These are phyloP conservation scores for Chelon auratus DNA, from an alignment of 2,797 vertebrate species.

Conservation along the genomic window DNA sequence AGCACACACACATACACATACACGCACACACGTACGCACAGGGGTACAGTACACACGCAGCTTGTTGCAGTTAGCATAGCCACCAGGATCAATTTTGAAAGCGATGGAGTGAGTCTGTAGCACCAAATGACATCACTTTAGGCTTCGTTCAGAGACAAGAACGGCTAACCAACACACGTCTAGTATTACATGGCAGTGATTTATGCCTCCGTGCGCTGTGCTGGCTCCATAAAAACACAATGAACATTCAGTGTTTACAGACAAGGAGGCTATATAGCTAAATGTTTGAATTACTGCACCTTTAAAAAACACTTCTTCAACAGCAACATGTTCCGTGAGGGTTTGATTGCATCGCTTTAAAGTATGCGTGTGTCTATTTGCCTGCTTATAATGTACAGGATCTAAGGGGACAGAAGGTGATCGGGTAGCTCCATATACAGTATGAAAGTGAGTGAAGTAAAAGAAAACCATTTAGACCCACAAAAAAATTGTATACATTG, in stretches of 20 bases:
- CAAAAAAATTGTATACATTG: background rate
- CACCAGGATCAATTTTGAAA: slow-evolving; percentile 62
- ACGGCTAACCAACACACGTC: slow-evolving; percentile 38
- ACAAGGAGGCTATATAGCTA: background rate
- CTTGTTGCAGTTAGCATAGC: slow-evolving; percentile 42
- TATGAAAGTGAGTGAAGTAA: background rate
- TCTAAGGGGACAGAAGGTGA: background rate
- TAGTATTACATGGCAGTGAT: slow-evolving; percentile 40
- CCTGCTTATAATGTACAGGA: background rate
- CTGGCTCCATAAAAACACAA: slow-evolving; percentile 15
- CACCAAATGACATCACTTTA: slow-evolving; percentile 57
- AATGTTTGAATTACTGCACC: background rate
- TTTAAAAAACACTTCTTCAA: background rate
- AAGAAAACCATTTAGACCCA: background rate
- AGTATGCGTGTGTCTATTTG: background rate
- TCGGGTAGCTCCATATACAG: background rate
- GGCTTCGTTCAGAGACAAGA: slow-evolving; percentile 42
- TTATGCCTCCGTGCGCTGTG: slow-evolving; percentile 31
- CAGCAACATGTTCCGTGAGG: background rate
- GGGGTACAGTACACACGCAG: slow-evolving; percentile 11
- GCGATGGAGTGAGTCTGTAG: slow-evolving; percentile 54
- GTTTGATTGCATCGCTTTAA: slow-evolving; percentile 2
- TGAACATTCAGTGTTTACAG: background rate
- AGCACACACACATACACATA: slow-evolving; percentile 16
- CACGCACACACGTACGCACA: slow-evolving; percentile 11